phyloP scores from a whole-genome alignment of 2,113 vertebrate species.

The Pteronura brasiliensis region DNA sequence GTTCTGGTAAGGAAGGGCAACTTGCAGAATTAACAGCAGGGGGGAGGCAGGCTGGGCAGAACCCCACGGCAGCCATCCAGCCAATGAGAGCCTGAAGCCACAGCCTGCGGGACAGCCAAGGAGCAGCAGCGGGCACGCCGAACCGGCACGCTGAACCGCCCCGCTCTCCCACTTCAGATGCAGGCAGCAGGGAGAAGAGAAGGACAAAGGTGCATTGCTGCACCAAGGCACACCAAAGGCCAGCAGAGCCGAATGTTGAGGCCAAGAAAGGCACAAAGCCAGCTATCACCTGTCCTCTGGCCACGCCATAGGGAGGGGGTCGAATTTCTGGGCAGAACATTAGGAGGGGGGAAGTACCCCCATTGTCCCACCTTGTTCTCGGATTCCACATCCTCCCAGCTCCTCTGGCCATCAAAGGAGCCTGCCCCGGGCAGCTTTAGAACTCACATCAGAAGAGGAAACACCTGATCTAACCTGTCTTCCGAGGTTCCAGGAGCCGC shows the following conservation, averaged over 20 bases:
- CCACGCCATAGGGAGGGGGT: not conserved
- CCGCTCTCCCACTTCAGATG: not conserved
- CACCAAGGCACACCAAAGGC: not conserved
- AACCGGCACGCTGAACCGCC: rapidly evolving
- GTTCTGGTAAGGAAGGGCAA: not conserved
- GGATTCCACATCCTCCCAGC: not conserved
- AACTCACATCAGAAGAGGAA: not conserved
- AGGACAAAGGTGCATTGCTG: not conserved
- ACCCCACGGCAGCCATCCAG: not conserved
- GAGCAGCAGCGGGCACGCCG: rapidly evolving
- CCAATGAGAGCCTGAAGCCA: not conserved
- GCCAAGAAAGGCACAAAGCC: not conserved
- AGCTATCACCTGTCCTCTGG: not conserved
- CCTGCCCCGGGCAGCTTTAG: not conserved
- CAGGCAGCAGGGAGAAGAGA: not conserved
- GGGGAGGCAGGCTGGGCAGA: too few relatives aligned
- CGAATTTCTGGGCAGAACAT: not conserved
- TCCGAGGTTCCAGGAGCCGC: not conserved
- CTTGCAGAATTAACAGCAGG: not conserved
- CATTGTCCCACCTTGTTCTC: not conserved
- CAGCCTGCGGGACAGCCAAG: rapidly evolving
- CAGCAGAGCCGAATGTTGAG: not conserved
- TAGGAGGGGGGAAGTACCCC: rapidly evolving
- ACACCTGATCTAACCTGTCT: not conserved
- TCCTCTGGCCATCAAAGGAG: not conserved